phyloP scores from a whole-genome alignment of 2,888 invertebrate genomes.

The Poecilus cupreus region DNA sequence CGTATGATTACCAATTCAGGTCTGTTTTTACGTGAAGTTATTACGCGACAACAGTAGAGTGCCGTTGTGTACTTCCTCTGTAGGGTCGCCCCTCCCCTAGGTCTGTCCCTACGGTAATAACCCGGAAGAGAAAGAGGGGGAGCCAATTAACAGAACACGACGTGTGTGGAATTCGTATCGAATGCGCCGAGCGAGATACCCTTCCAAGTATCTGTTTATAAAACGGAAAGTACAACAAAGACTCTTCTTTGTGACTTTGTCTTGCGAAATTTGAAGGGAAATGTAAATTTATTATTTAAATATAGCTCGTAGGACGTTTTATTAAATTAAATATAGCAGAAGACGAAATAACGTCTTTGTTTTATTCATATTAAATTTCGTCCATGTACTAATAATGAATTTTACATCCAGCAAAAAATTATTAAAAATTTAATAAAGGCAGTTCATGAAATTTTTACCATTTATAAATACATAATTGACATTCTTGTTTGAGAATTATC shows the following conservation, averaged over 20 bases:
- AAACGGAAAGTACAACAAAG: constrained; percentile 27
- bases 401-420: constrained; percentile 2
- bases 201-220: constrained; percentile 1
- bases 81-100: neutral
- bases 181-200: neutral
- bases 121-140: neutral
- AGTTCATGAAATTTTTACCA: neutral
- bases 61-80: constrained; percentile 20
- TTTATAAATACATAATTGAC: neutral
- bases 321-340: constrained; percentile 23
- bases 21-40: constrained; percentile 34
- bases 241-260: constrained; percentile 8
- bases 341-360: constrained; percentile 16
- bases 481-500: neutral
- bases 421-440: constrained; percentile 28
- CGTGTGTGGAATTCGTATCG: constrained; percentile 42
- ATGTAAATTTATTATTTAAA: constrained; percentile 30
- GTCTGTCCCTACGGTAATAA: constrained; percentile 17
- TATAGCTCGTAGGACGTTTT: neutral
- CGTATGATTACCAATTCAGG: constrained; percentile 26
- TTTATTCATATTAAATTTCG: constrained; percentile 29
- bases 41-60: constrained; percentile 25
- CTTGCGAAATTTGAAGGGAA: neutral
- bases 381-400: neutral
- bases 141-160: constrained; percentile 35